A percentile compares a stretch with the other conserved stretches of the same genome.
Conservation (phyloP, 2,113 vertebrate genomes). For the Vicugna pacos region DNA sequence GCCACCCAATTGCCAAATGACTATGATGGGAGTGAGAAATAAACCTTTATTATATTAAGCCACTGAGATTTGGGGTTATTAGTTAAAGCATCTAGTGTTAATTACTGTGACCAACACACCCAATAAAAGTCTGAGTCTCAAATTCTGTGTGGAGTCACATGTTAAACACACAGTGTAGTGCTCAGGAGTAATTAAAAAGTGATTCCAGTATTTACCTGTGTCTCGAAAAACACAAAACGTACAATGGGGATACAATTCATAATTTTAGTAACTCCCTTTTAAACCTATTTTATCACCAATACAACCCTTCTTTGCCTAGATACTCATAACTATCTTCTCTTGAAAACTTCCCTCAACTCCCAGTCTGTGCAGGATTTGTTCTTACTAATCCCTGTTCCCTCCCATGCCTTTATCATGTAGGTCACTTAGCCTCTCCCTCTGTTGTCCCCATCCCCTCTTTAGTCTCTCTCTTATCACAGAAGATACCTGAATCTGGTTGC, state of each 20-base stretch:
- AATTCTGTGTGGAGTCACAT: conserved; percentile 54
- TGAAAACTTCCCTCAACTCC: neutral
- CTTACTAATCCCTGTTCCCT: neutral
- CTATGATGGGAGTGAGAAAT: neutral
- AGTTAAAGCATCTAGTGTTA: conserved; percentile 71
- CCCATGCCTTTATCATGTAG: neutral
- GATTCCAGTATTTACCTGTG: conserved; percentile 66
- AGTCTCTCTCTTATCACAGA: neutral
- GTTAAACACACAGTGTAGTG: conserved; percentile 52
- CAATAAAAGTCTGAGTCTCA: conserved; percentile 62
- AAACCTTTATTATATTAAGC: conserved; percentile 48
- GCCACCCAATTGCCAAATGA: neutral
- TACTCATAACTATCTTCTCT: neutral
- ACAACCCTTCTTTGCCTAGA: conserved; percentile 7
- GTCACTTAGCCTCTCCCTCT: neutral
- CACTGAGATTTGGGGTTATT: conserved; percentile 50
- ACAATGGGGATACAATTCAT: conserved; percentile 55
- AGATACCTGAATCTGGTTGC: neutral
- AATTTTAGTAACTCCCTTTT: conserved; percentile 60
- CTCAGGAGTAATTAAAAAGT: conserved; percentile 76
- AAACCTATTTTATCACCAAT: conserved; percentile 54
- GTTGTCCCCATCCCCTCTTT: neutral
- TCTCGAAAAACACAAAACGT: conserved; percentile 46
- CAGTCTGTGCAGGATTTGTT: neutral
- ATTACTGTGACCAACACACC: conserved; percentile 62